These are phyloP conservation scores for Hydropsyche tenuis DNA, from an alignment of 1,140 invertebrate genomes.

Conservation along the genomic window DNA sequence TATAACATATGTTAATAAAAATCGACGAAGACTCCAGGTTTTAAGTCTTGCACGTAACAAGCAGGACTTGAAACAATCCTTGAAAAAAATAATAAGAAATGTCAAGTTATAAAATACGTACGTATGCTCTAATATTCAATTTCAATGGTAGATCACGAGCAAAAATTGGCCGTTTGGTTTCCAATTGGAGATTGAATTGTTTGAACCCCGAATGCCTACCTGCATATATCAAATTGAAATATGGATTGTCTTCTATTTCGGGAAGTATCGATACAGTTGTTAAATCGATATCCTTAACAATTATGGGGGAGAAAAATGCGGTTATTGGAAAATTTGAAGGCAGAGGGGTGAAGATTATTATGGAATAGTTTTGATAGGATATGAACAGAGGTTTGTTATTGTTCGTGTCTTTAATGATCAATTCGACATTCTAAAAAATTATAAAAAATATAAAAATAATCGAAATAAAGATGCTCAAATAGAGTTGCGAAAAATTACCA, in stretches of 20 bases:
- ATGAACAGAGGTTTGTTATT: constrained; percentile 39
- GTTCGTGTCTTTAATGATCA: constrained; percentile 40
- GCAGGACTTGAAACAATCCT: too few species aligned
- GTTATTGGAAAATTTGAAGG: constrained; percentile 26
- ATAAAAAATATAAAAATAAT: too few species aligned
- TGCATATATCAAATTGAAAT: constrained; percentile 32
- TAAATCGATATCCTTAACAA: constrained; percentile 41
- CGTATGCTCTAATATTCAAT: background rate
- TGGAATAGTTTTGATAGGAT: background rate
- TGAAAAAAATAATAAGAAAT: too few species aligned
- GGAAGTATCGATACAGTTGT: constrained; percentile 33
- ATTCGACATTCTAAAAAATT: constrained; percentile 25
- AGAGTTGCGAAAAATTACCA: too few species aligned
- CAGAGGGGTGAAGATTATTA: constrained; percentile 38
- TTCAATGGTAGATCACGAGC: background rate
- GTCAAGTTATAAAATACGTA: too few species aligned
- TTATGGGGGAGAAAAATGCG: constrained; percentile 21
- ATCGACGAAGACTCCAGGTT: too few species aligned
- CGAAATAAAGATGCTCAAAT: too few species aligned
- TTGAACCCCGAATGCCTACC: too few species aligned
- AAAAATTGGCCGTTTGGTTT: background rate
- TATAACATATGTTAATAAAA: too few species aligned
- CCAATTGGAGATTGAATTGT: background rate
- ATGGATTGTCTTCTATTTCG: constrained; percentile 31
- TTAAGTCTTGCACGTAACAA: too few species aligned